These are phyloP conservation scores for Poecilia latipinna DNA, from an alignment of 2,113 vertebrate genomes.

Conservation along the genomic window DNA sequence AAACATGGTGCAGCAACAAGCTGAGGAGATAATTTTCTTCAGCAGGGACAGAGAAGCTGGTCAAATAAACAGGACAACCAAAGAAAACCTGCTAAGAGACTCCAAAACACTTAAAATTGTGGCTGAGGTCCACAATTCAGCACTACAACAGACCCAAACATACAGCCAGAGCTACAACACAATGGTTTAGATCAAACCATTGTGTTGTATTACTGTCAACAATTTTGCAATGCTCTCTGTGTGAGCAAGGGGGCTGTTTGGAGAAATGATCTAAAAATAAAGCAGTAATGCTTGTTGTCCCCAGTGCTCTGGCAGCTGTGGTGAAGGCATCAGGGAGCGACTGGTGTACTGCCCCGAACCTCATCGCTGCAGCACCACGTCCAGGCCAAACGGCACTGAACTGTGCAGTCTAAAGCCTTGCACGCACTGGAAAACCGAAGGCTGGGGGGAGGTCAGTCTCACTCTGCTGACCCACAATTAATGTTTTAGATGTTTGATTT, in stretches of 20 bases:
- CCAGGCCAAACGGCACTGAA: constrained; percentile 76
- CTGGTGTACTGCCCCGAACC: constrained; percentile 75
- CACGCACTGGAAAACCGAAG: constrained; percentile 60
- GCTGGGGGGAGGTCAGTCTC: constrained; percentile 76
- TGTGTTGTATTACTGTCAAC: not conserved
- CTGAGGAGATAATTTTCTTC: no score
- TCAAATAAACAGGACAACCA: not conserved
- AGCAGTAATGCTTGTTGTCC: not conserved
- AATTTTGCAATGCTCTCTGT: not conserved
- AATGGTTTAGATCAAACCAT: not conserved
- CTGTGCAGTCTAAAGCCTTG: constrained; percentile 73
- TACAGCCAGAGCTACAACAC: not conserved
- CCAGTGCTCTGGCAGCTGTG: constrained; percentile 81
- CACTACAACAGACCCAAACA: not conserved
- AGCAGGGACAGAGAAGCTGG: not conserved
- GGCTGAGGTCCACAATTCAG: not conserved
- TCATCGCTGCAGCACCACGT: constrained; percentile 63
- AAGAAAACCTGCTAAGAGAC: not conserved
- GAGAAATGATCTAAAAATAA: not conserved
- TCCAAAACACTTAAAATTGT: not conserved
- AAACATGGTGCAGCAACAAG: no score
- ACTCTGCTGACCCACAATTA: not conserved
- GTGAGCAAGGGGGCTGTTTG: not conserved
- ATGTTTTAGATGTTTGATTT: not conserved
- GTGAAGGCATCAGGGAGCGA: constrained; percentile 71